Evolutionary conservation across 2,113 vertebrate species (phyloP).

Genomic region (Eudyptes chrysolophus): DNA sequence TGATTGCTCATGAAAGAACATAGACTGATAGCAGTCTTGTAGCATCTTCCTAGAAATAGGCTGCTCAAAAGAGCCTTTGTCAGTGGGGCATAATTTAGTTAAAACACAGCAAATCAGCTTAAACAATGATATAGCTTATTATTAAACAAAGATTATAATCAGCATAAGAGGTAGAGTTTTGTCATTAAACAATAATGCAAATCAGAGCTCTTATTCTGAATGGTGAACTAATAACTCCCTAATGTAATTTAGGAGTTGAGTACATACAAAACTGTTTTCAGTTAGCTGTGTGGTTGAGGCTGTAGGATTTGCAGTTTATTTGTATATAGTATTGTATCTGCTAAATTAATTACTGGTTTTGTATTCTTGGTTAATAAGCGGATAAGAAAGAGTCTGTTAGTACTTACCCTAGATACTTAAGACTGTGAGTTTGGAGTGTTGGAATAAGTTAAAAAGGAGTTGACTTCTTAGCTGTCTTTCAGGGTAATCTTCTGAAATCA

Average conservation of each 20-base stretch:
- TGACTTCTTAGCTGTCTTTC: background rate
- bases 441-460: background rate
- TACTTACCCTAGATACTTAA: constrained; percentile 10
- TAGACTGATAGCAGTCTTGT: background rate
- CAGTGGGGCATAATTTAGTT: background rate
- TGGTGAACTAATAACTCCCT: background rate
- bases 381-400: background rate
- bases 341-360: background rate
- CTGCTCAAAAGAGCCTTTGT: background rate
- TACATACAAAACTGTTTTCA: background rate
- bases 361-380: background rate
- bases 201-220: constrained; percentile 14
- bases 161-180: background rate
- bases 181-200: constrained; percentile 29
- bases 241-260: background rate
- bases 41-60: background rate
- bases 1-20: background rate
- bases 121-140: background rate
- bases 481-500: background rate
- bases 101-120: background rate
- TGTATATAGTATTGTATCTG: background rate
- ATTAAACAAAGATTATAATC: constrained; percentile 12
- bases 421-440: background rate
- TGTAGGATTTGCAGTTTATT: background rate
- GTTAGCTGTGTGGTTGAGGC: background rate